phyloP scores from a whole-genome alignment of 2,888 invertebrate species.

The Alcis repandata region DNA sequence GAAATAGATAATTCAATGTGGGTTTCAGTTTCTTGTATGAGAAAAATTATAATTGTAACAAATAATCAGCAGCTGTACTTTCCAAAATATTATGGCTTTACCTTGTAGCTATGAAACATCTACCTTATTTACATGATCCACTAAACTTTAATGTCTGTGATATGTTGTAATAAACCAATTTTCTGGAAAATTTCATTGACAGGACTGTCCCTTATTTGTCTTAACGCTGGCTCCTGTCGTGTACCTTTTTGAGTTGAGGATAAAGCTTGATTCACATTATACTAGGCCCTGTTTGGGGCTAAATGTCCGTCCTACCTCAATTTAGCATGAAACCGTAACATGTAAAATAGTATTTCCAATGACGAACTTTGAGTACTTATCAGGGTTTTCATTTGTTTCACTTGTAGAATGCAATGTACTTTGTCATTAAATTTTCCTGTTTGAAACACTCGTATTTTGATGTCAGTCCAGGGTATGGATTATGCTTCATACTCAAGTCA shows the following conservation, averaged over 20 bases:
- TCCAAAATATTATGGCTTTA: slow-evolving; percentile 27
- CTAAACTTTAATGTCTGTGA: slow-evolving; percentile 36
- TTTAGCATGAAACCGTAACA: not conserved
- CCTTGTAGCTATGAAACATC: slow-evolving; percentile 25
- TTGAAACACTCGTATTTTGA: not conserved
- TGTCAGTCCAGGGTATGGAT: not conserved
- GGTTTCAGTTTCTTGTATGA: too few relatives aligned
- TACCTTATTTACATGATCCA: slow-evolving; percentile 12
- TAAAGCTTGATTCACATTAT: slow-evolving; percentile 9
- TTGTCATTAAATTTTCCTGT: not conserved
- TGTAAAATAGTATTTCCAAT: not conserved
- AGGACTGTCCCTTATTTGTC: slow-evolving; percentile 83
- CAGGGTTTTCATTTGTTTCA: not conserved
- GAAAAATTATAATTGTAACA: too few relatives aligned
- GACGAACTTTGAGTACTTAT: not conserved
- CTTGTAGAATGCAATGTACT: not conserved
- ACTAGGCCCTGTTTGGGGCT: not conserved
- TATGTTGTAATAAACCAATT: slow-evolving; percentile 43
- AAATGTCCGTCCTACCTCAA: not conserved
- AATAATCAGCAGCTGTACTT: slow-evolving; percentile 1
- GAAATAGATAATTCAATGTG: too few relatives aligned
- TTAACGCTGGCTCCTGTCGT: slow-evolving; percentile 69
- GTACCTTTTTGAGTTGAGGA: slow-evolving; percentile 50
- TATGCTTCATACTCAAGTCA: too few relatives aligned
- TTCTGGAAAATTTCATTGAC: slow-evolving; percentile 84